A percentile compares a stretch with the other conserved stretches of the same genome.
These are phyloP conservation scores for Drosophila nr. perissopoda DNA, from an alignment of 2,888 invertebrate genomes.

Conservation along the genomic window DNA sequence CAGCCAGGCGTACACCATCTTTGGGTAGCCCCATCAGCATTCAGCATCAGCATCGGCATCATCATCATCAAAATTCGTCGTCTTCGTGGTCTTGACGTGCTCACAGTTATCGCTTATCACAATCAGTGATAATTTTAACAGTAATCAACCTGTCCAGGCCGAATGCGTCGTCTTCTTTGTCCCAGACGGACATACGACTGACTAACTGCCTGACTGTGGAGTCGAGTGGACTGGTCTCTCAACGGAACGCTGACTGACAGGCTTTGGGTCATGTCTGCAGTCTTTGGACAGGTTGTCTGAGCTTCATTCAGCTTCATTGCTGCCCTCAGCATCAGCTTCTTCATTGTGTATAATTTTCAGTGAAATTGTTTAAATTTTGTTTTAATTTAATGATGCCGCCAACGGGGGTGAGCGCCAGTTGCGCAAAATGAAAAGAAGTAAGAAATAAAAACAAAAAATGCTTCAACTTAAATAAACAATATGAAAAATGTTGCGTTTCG, in stretches of 20 bases:
- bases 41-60: conserved; percentile 46
- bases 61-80: conserved; percentile 65
- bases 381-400: conserved; percentile 81
- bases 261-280: conserved; percentile 43
- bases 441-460: conserved; percentile 31
- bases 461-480: conserved; percentile 61
- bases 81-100: conserved; percentile 68
- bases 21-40: conserved; percentile 34
- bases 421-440: conserved; percentile 40
- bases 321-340: conserved; percentile 50
- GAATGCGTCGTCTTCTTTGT: conserved; percentile 56
- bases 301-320: conserved; percentile 56
- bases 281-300: conserved; percentile 58
- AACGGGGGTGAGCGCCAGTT: conserved; percentile 72
- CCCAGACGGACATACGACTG: conserved; percentile 45
- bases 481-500: conserved; percentile 74
- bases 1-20: conserved; percentile 37
- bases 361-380: conserved; percentile 82
- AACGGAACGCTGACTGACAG: conserved; percentile 43
- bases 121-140: conserved; percentile 82
- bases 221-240: conserved; percentile 7
- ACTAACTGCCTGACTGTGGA: conserved; percentile 21
- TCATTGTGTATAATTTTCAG: conserved; percentile 77
- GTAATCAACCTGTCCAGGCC: conserved; percentile 80
- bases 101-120: conserved; percentile 82